These are phyloP conservation scores for Rhynchomys soricoides DNA, from an alignment of 2,113 vertebrate genomes.

Conservation along the genomic window DNA sequence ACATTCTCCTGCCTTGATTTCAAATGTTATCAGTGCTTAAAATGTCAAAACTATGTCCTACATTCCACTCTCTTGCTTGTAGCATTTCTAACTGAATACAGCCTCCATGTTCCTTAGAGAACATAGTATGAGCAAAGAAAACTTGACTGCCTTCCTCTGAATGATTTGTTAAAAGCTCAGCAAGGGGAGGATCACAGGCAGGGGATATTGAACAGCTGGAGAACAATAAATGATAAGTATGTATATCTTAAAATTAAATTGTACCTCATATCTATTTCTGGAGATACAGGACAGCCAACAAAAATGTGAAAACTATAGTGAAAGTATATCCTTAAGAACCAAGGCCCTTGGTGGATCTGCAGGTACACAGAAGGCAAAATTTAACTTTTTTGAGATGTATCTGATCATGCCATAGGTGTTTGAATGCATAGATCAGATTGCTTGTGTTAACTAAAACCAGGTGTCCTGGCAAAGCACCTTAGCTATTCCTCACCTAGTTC, in stretches of 20 bases:
- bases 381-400: no score
- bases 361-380: background rate
- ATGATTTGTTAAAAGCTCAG: background rate
- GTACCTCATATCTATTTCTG: slow-evolving; percentile 1
- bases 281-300: background rate
- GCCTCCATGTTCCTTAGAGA: background rate
- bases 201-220: background rate
- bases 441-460: no score
- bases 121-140: background rate
- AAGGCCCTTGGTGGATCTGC: background rate
- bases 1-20: slow-evolving; percentile 63
- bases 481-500: no score
- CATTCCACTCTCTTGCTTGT: background rate
- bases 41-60: slow-evolving; percentile 64
- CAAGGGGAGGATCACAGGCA: background rate
- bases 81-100: background rate
- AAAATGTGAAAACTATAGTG: background rate
- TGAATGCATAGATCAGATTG: no score
- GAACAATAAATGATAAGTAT: slow-evolving; percentile 34
- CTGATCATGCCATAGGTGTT: no score
- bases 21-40: slow-evolving; percentile 62
- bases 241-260: background rate
- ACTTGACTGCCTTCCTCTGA: background rate
- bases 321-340: background rate
- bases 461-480: no score